phyloP scores from a whole-genome alignment of 2,888 invertebrate genomes.

The Andricus quercusramuli region DNA sequence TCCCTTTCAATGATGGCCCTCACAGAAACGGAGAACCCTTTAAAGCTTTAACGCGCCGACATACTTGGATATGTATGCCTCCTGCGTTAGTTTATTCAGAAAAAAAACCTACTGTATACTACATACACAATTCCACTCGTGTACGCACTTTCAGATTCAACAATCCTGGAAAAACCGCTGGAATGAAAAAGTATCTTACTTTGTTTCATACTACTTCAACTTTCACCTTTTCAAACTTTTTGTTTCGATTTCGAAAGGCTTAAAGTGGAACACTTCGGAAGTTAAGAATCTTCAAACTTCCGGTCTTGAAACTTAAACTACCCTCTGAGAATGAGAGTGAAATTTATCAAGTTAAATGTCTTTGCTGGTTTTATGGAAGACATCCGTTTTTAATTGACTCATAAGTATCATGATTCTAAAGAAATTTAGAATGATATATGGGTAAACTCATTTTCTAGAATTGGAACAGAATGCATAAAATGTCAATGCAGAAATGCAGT shows the following conservation, averaged over 20 bases:
- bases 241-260: neutral
- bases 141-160: conserved; percentile 33
- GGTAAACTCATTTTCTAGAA: too few species aligned
- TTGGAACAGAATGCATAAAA: too few species aligned
- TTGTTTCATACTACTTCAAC: conserved; percentile 6
- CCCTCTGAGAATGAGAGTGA: too few species aligned
- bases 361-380: too few species aligned
- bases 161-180: conserved; percentile 31
- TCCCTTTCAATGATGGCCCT: conserved; percentile 63
- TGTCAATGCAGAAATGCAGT: too few species aligned
- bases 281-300: neutral
- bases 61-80: conserved; percentile 36
- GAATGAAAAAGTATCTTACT: conserved; percentile 12
- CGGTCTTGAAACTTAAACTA: neutral
- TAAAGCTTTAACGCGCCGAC: conserved; percentile 61
- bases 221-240: neutral
- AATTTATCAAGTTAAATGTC: too few species aligned
- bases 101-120: too few species aligned
- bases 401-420: too few species aligned
- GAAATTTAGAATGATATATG: too few species aligned
- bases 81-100: neutral
- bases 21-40: conserved; percentile 61
- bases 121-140: neutral
- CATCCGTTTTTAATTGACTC: too few species aligned
- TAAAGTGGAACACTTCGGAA: neutral